These are phyloP conservation scores for Kradibia gibbosae DNA, from an alignment of 1,140 invertebrate genomes.

Conservation along the genomic window DNA sequence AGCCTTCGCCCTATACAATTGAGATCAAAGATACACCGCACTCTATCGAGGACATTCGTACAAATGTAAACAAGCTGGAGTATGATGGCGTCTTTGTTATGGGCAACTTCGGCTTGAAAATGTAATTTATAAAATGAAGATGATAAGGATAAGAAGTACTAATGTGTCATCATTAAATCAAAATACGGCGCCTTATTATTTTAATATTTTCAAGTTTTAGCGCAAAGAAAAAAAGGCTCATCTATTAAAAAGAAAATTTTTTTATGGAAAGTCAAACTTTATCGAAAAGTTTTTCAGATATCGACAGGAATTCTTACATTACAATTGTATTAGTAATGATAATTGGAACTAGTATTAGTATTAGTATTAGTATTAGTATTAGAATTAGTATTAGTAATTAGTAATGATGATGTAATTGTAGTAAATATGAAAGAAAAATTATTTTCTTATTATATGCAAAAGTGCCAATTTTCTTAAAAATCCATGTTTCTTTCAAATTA, in stretches of 20 bases:
- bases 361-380: no score
- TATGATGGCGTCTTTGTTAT: neutral
- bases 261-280: neutral
- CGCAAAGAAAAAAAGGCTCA: neutral
- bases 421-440: no score
- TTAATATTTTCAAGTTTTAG: neutral
- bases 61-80: slow-evolving; percentile 11
- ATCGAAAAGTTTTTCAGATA: neutral
- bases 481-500: no score
- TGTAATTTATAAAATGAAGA: neutral
- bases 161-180: neutral
- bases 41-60: neutral
- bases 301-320: slow-evolving; percentile 14
- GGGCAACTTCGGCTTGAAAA: neutral
- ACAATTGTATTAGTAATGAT: slow-evolving; percentile 1
- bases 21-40: neutral
- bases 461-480: no score
- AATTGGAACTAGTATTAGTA: no score
- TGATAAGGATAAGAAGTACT: neutral
- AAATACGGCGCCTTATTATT: neutral
- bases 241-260: neutral
- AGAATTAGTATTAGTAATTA: no score
- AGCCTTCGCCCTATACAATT: no score
- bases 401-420: no score
- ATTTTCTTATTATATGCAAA: no score